Evolutionary conservation across 2,113 vertebrate genomes (phyloP), one percentile per base, ranked within the genome.

Genomic region (Monopterus albus): DNA sequence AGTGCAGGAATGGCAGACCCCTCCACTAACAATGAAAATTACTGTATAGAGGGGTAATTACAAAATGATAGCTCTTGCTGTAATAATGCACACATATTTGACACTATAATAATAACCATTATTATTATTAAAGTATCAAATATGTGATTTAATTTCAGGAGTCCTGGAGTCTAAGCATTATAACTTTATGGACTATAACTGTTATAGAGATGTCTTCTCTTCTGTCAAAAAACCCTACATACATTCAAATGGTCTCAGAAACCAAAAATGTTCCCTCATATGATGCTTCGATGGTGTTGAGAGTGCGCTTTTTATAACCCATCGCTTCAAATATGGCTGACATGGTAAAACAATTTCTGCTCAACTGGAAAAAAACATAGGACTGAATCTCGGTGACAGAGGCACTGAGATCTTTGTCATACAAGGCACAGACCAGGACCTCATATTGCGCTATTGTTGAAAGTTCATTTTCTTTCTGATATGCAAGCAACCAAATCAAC

Each of bases 401-500:
- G 39, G 10, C 20, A 13, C 29, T 14, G 53, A 56, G 57, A 42
- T 73, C 61, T 78, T 67, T 72, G 76, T 77, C 9, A 28, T 62
- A 81, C 81, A 63, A 28, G 46, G 40, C 49, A 17, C 59, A 29
- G 46, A 73, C 39, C 71, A 6, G 72, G 66, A 82, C 78, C 84
- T 84, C 79, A 77, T 85, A 81, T 82, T 64, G 72, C 43, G 69
- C 74, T 36, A 43, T 81, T 87, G 83, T 87, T 79, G 81, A 86
- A 82, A 71, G 82, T 76, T 86, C 42, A 87, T 90, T 89, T 76
- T 85, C 62, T 23, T 46, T 40, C 61, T 74, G 77, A 90, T 86
- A 85, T 63, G 71, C 82, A 87, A 57, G 81, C n/a, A 20, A 25
- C 75, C 71, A 89, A 93, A 91, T 91, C 79, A 88, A 91, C 84